A percentile compares a stretch with the other conserved stretches of the same genome.
Evolutionary conservation across 1,140 invertebrate genomes (phyloP).

Genomic region (Diorhabda elongata): DNA sequence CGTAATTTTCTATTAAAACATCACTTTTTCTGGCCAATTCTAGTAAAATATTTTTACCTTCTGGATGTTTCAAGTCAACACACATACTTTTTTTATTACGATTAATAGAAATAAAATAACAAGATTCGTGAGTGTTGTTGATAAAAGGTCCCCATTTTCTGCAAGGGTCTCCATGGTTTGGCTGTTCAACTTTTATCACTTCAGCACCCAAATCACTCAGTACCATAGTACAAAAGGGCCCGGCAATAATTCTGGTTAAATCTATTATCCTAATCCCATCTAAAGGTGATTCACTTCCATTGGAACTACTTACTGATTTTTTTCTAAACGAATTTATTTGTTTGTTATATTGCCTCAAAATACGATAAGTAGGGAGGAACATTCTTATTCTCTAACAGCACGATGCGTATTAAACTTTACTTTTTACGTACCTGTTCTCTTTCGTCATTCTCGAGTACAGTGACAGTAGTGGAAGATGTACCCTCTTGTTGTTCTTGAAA

Average conservation of each 20-base stretch:
- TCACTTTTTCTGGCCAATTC: constrained; percentile 74
- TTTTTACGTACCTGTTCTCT: constrained; percentile 32
- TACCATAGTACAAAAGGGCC: constrained; percentile 89
- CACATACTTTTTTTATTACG: constrained; percentile 95
- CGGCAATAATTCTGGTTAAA: constrained; percentile 75
- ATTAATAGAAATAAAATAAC: constrained; percentile 86
- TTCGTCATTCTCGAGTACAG: constrained; percentile 34
- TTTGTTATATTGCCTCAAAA: neutral
- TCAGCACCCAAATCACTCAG: constrained; percentile 92
- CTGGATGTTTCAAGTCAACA: constrained; percentile 71
- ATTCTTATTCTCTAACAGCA: constrained; percentile 1
- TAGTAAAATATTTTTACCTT: constrained; percentile 70
- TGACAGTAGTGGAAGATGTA: constrained; percentile 37
- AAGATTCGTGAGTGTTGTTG: constrained; percentile 64
- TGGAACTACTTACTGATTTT: constrained; percentile 10
- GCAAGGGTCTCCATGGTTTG: constrained; percentile 81
- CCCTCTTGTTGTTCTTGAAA: constrained; percentile 33
- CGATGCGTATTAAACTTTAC: constrained; percentile 10
- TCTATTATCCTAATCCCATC: constrained; percentile 73
- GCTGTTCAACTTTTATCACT: constrained; percentile 85
- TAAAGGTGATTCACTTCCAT: constrained; percentile 37
- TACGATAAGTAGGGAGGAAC: neutral
- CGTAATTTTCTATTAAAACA: constrained; percentile 90
- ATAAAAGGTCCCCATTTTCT: constrained; percentile 90
- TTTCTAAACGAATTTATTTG: neutral